These are phyloP conservation scores for Hydropotes inermis DNA, from an alignment of 2,113 vertebrate species.

Conservation along the genomic window DNA sequence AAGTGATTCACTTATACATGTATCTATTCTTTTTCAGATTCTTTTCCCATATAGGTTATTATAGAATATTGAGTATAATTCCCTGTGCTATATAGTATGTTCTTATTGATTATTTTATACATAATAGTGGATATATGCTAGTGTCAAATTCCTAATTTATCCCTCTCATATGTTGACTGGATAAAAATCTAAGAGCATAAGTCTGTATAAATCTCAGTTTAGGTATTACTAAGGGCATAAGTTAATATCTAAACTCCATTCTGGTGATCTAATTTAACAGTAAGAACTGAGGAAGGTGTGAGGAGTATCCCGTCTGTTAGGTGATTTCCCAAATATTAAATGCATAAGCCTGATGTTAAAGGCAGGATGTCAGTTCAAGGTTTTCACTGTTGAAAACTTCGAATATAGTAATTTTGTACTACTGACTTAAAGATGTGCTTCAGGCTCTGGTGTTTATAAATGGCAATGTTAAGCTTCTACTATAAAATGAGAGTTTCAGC, in stretches of 20 bases:
- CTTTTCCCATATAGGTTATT: neutral
- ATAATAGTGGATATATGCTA: neutral
- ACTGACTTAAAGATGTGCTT: neutral
- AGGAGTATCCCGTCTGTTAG: neutral
- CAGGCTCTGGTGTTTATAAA: neutral
- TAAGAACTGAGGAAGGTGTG: neutral
- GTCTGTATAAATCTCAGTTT: neutral
- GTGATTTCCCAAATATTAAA: neutral
- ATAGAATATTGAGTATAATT: neutral
- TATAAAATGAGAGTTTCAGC: neutral
- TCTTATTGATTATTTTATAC: neutral
- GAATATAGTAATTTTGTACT: neutral
- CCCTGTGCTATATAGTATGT: neutral
- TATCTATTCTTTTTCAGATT: neutral
- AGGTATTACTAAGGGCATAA: slow-evolving; percentile 20
- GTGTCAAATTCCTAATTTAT: neutral
- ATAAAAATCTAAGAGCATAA: slow-evolving; percentile 34
- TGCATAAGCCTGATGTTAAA: neutral
- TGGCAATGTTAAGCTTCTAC: neutral
- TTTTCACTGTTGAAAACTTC: neutral
- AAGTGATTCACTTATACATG: neutral
- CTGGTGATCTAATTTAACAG: neutral
- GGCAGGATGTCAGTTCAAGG: neutral
- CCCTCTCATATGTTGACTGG: neutral
- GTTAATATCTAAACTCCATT: neutral